Evolutionary conservation across 2,113 vertebrate genomes (phyloP).

Genomic region (Dolichotis patagonum): DNA sequence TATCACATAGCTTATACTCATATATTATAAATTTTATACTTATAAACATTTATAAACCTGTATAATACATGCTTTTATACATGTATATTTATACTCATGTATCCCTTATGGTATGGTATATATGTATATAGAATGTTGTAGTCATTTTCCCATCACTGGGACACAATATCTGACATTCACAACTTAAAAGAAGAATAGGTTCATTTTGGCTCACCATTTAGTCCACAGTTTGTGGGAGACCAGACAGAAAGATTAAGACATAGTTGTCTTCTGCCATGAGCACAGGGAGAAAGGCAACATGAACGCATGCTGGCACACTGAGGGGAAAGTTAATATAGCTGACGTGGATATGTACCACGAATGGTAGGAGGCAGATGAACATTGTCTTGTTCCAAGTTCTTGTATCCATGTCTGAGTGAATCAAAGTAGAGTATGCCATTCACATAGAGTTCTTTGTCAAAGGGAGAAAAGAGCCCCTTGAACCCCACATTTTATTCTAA

Average conservation of each 20-base stretch:
- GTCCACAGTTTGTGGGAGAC: not conserved
- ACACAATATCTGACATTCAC: not conserved
- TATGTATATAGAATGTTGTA: not conserved
- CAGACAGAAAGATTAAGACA: not conserved
- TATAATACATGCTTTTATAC: not conserved
- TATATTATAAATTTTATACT: not conserved
- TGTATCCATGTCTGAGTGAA: not conserved
- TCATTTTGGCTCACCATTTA: not conserved
- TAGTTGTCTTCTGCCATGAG: not conserved
- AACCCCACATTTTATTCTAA: not conserved
- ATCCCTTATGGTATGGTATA: not conserved
- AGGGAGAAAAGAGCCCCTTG: not conserved
- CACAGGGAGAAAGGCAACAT: not conserved
- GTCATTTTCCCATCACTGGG: not conserved
- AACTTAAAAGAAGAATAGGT: not conserved
- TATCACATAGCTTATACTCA: not conserved
- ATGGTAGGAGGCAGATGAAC: not conserved
- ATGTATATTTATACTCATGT: not conserved
- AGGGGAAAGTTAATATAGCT: not conserved
- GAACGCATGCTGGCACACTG: not conserved
- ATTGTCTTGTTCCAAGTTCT: not conserved
- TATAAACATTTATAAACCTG: not conserved
- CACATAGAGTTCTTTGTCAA: not conserved
- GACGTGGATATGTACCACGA: no score
- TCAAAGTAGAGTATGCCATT: not conserved